These are phyloP conservation scores for Leptopilina drosophilae DNA, from an alignment of 2,888 invertebrate species.

Conservation along the genomic window DNA sequence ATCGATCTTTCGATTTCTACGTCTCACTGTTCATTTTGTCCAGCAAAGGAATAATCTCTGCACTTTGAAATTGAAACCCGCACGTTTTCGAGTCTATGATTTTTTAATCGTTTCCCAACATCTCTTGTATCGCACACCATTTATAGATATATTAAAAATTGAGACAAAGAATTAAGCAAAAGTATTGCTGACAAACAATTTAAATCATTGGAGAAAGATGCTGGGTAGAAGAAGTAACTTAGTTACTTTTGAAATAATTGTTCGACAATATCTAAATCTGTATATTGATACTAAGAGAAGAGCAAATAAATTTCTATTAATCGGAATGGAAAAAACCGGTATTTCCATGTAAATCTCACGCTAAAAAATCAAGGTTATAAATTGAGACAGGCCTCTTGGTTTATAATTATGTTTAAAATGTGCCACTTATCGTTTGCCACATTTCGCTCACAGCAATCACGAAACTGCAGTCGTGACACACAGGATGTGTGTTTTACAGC, in stretches of 20 bases:
- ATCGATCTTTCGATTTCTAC: slow-evolving; percentile 37
- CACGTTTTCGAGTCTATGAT: too few relatives aligned
- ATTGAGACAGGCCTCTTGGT: slow-evolving; percentile 10
- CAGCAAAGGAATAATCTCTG: slow-evolving; percentile 19
- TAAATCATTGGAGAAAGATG: too few relatives aligned
- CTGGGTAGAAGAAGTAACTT: too few relatives aligned
- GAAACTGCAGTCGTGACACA: slow-evolving; percentile 40
- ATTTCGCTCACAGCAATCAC: slow-evolving; percentile 38
- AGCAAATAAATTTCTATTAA: slow-evolving; percentile 23
- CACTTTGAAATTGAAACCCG: slow-evolving; percentile 2
- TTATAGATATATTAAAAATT: too few relatives aligned
- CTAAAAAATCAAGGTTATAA: slow-evolving; percentile 22
- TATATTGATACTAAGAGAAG: not conserved
- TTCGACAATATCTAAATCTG: slow-evolving; percentile 4
- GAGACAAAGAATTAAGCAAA: too few relatives aligned
- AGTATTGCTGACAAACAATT: too few relatives aligned
- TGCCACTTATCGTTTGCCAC: slow-evolving; percentile 35
- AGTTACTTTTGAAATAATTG: not conserved
- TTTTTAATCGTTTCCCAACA: too few relatives aligned
- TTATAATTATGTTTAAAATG: slow-evolving; percentile 39
- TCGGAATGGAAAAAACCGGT: slow-evolving; percentile 27
- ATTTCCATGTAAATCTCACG: slow-evolving; percentile 34
- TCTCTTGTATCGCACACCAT: too few relatives aligned
- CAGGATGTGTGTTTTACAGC: slow-evolving; percentile 38
- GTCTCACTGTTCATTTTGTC: slow-evolving; percentile 28